Evolutionary conservation across 2,888 invertebrate species (phyloP), one percentile per base, ranked within the genome.

Genomic region (Shargacucullia verbasci): DNA sequence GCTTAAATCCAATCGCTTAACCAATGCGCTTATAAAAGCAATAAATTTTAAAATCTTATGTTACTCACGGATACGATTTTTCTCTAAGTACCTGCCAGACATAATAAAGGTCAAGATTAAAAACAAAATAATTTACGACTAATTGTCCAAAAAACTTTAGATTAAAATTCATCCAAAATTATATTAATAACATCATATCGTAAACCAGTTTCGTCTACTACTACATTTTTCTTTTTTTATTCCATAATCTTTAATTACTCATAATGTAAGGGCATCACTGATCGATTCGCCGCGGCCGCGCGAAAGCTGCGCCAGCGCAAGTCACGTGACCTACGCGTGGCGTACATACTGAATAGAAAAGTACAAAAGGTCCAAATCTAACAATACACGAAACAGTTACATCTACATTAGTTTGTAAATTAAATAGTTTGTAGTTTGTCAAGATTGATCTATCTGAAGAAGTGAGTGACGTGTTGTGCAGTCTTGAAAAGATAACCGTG

Each of bases 291-390:
- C 47, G 58, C 62, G 62, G 53, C 37, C 52, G 41, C 54, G 64
- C 61, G 43, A 54, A 59, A 39, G 53, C 49, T 63, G 66, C 66
- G 66, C 40, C 14, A 12, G 50, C 79, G 79, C 78, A 59, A 41
- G 81, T 71, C 88, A 84, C 88, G 88, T 86, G 88, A 75, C 84
- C 33, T 27, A 58, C 87, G 82, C 85, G 84, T 85, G 86, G 61
- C 83, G 49, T 60, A 58, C 35, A 0, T 39, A 2, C 10, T 41
- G 46, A 0, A 2, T 13, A 40, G 1, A 39, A 5, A 34, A 33
- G 8, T 1, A 6, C 38, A 67, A 45, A 58, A 67, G 67, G 47
- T 52, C 27, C n/a, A 14, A 14, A 2, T 3, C 10, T 14, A 20
- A 38, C 9, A 29, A 29, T 6, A 1, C 29, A 9, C 9, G 8